Evolutionary conservation across 1,140 invertebrate species (phyloP), one percentile per base, ranked within the genome.

Genomic region (Drosophila cardini): DNA sequence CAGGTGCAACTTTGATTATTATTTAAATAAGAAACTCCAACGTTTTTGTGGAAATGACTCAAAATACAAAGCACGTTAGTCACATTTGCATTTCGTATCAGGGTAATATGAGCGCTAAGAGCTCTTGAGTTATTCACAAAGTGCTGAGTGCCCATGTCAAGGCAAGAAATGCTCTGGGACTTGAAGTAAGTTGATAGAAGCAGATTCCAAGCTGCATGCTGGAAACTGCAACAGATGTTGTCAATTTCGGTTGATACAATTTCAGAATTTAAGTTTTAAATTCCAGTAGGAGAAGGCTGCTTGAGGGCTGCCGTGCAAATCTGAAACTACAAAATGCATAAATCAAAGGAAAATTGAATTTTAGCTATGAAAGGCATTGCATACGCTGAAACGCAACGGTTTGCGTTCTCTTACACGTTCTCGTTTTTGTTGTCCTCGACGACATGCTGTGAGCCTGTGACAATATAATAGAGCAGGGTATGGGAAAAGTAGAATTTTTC

Each of bases 321-420:
- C 68, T 55, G 68, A 56, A 34, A 72, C 61, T 48, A 71, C 36
- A 87, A 82, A 86, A 82, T 87, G 84, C 84, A 87, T 89, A 87
- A 87, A 87, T 87, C 84, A 87, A 87, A 80, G 70, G 56, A 65
- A 86, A 86, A 86, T 86, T 86, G 83, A 86, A 86, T 86, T 86
- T 80, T 62, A 83, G 72, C 65, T 75, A 71, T 82, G 72, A 69
- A 77, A 78, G 67, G 55, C 76, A 68, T 15, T 70, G 67, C 64
- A 84, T 53, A 64, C 58, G 62, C 58, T 48, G 50, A 55, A 32
- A 55, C 73, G 45, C 64, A 65, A 18, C 57, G 21, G 21, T 26
- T 26, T 5, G 4, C 21, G 50, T 73, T 58, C 53, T 55, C 40
- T 60, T 67, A 45, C 45, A 64, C 52, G 55, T 38, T 36, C 42